phyloP scores from a whole-genome alignment of 2,113 vertebrate species.

The Zootoca vivipara region DNA sequence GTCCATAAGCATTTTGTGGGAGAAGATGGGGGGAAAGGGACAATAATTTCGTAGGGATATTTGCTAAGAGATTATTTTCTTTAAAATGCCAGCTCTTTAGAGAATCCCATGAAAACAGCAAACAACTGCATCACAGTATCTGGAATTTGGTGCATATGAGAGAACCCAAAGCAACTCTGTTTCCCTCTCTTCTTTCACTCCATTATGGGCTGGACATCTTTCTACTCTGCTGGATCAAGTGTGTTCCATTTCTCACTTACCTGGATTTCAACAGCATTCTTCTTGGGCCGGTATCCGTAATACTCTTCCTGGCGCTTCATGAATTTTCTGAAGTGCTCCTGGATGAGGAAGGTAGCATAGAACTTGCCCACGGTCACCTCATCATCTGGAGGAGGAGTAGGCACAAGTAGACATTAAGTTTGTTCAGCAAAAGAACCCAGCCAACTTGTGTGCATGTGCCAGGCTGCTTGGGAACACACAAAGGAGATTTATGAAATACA shows the following conservation, averaged over 20 bases:
- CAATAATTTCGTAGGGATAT: not conserved
- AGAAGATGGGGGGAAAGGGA: not conserved
- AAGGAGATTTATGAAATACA: not conserved
- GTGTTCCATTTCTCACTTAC: slow-evolving; percentile 57
- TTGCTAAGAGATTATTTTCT: not conserved
- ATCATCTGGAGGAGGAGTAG: slow-evolving; percentile 82
- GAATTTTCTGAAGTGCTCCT: slow-evolving; percentile 97
- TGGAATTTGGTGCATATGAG: not conserved
- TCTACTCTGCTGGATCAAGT: too few species aligned
- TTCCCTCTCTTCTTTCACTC: not conserved
- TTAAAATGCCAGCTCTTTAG: not conserved
- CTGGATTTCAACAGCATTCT: slow-evolving; percentile 90
- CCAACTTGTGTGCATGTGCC: accelerated
- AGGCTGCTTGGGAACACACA: not conserved
- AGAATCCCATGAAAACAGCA: not conserved
- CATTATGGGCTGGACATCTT: not conserved
- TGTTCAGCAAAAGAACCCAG: not conserved
- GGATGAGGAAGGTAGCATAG: slow-evolving; percentile 97
- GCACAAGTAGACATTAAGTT: not conserved
- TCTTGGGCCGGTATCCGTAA: slow-evolving; percentile 95
- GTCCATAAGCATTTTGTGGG: not conserved
- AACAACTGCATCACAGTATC: not conserved
- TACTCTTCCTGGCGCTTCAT: slow-evolving; percentile 97
- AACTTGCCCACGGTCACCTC: slow-evolving; percentile 99
- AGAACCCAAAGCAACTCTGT: not conserved